Percentiles rank a stretch among this genome's conserved stretches.
phyloP scores from a whole-genome alignment of 2,888 invertebrate species.

The Acrobasis repandana region DNA sequence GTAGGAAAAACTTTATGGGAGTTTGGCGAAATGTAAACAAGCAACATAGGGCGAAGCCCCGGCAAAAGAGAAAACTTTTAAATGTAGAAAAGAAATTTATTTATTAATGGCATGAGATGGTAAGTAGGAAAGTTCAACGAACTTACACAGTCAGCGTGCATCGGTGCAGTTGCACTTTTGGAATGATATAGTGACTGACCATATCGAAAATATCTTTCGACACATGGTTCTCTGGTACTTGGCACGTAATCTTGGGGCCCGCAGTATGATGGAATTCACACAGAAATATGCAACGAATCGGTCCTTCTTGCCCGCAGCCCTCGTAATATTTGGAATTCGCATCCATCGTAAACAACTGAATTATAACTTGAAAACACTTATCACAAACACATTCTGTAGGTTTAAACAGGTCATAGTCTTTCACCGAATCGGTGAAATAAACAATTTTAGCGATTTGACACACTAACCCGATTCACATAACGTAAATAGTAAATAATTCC shows the following conservation, averaged over 20 bases:
- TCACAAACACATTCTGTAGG: constrained; percentile 38
- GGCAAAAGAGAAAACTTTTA: too few relatives aligned
- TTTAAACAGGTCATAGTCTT: constrained; percentile 27
- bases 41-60: too few relatives aligned
- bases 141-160: constrained; percentile 91
- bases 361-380: constrained; percentile 32
- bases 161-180: constrained; percentile 90
- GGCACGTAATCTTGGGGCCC: constrained; percentile 90
- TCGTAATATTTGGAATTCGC: constrained; percentile 77
- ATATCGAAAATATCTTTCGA: constrained; percentile 92
- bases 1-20: too few relatives aligned
- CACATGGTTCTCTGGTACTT: constrained; percentile 90
- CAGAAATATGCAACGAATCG: constrained; percentile 90
- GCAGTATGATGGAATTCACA: constrained; percentile 90
- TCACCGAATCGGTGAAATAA: constrained; percentile 30
- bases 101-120: too few relatives aligned
- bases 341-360: constrained; percentile 64
- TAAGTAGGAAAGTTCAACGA: constrained; percentile 12
- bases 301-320: constrained; percentile 86
- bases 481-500: constrained; percentile 45
- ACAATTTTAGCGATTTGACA: constrained; percentile 35
- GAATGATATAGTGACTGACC: constrained; percentile 92
- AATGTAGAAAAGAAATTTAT: too few relatives aligned
- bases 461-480: constrained; percentile 39
- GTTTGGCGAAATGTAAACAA: too few relatives aligned